These are phyloP conservation scores for Clinocottus analis DNA, from an alignment of 2,113 vertebrate genomes.

Conservation along the genomic window DNA sequence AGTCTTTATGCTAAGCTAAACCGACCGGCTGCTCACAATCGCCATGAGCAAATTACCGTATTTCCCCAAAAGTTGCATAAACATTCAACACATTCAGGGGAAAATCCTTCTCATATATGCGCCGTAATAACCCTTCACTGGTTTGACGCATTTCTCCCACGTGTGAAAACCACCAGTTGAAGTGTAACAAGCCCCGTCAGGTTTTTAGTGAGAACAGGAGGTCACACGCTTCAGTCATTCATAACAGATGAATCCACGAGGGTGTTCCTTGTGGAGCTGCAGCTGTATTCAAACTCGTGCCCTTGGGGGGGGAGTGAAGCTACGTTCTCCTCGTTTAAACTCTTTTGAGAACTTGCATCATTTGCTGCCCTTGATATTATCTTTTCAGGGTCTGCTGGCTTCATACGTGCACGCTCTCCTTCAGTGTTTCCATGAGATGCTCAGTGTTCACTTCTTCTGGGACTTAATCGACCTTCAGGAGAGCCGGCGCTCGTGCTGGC, in stretches of 20 bases:
- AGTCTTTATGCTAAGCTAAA: background rate
- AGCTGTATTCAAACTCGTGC: conserved; percentile 3
- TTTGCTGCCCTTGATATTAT: conserved; percentile 35
- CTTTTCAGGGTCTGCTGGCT: conserved; percentile 16
- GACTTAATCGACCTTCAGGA: background rate
- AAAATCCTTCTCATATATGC: background rate
- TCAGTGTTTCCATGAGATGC: background rate
- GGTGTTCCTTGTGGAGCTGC: background rate
- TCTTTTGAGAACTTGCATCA: conserved; percentile 8
- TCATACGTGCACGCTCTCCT: conserved; percentile 10
- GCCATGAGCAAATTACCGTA: background rate
- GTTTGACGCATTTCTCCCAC: background rate
- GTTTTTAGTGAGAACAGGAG: background rate
- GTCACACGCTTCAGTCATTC: background rate
- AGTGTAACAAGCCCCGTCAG: background rate
- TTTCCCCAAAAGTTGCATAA: background rate
- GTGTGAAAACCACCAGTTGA: background rate
- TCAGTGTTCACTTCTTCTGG: background rate
- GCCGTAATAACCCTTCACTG: background rate
- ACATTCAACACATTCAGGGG: background rate
- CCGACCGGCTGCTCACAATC: background rate
- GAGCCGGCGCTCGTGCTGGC: background rate
- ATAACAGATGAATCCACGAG: background rate
- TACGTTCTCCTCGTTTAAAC: background rate
- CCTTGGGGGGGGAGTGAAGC: conserved; percentile 1